Evolutionary conservation across 1,140 invertebrate species (phyloP), one percentile per base, ranked within the genome.

Genomic region (Pogonognathellus flavescens): DNA sequence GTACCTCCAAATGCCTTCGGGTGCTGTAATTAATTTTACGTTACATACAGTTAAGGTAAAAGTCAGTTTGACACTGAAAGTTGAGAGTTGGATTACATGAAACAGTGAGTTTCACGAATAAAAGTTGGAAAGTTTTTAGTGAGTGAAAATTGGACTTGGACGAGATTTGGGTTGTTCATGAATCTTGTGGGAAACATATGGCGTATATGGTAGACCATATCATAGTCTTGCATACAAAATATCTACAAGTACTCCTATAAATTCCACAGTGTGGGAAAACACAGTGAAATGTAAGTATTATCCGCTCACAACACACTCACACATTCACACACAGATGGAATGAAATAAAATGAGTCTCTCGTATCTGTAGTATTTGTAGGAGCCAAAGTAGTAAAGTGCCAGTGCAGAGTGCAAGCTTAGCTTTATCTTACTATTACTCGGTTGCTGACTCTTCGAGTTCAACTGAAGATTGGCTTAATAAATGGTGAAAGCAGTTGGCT

Each of bases 391-490:
- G 6, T 13, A 62, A 16, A 55, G 53, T 55, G 53, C 10, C 16
- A 55, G 31, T 3, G 31, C 6, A 41, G 31, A 41, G 31, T 41
- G 31, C 31, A 41, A 41, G 31, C 31, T 6, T 41, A 41, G 31
- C 31, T 41, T 41, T 41, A 41, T 41, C 31, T 41, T 41, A 41
- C 31, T 41, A 41, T 41, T 41, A 41, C 31, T 41, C 31, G 31
- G 31, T 41, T 41, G 31, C 31, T 41, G 31, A 41, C 31, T 41
- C 31, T 41, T 41, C 31, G 31, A 66, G 60, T 66, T 66, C 25
- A 72, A 72, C 9, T 72, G 31, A 72, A 72, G 66, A 72, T 72
- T 72, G 66, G 66, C 66, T 72, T 72, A 72, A 72, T 72, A 72
- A 72, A 72, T 72, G 66, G 66, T 22, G 66, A 72, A 72, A 72